These are phyloP conservation scores for Lepidurus apus DNA, from an alignment of 1,140 invertebrate species.

Conservation along the genomic window DNA sequence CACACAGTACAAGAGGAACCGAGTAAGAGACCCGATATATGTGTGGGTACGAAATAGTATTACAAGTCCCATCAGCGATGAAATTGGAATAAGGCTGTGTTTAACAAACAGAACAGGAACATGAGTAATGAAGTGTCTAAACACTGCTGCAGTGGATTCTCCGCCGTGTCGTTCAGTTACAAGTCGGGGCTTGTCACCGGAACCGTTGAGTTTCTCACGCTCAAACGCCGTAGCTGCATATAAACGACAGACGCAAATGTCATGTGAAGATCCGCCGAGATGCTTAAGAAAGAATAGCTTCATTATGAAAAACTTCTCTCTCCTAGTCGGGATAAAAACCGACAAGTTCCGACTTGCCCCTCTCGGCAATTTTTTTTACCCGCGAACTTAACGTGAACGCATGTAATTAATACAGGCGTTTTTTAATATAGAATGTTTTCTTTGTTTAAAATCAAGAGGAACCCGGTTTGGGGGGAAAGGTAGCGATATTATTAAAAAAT, in stretches of 20 bases:
- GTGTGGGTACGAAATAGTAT: neutral
- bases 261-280: neutral
- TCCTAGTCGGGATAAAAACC: neutral
- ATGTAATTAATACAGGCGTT: too few relatives aligned
- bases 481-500: too few relatives aligned
- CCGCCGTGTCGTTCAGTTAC: neutral
- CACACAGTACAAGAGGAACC: neutral
- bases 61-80: neutral
- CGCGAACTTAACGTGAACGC: too few relatives aligned
- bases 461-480: too few relatives aligned
- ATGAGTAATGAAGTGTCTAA: constrained; percentile 16
- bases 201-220: constrained; percentile 21
- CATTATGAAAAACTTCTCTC: neutral
- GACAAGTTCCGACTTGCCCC: neutral
- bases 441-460: too few relatives aligned
- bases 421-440: too few relatives aligned
- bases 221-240: neutral
- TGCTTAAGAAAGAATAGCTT: neutral
- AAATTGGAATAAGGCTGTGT: neutral
- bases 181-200: constrained; percentile 10
- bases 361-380: too few relatives aligned
- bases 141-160: constrained; percentile 12
- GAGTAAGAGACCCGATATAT: neutral
- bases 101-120: constrained; percentile 1
- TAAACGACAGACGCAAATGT: neutral